A percentile compares a stretch with the other conserved stretches of the same genome.
These are phyloP conservation scores for Camptogramma bilineatum DNA, from an alignment of 2,888 invertebrate species.

Conservation along the genomic window DNA sequence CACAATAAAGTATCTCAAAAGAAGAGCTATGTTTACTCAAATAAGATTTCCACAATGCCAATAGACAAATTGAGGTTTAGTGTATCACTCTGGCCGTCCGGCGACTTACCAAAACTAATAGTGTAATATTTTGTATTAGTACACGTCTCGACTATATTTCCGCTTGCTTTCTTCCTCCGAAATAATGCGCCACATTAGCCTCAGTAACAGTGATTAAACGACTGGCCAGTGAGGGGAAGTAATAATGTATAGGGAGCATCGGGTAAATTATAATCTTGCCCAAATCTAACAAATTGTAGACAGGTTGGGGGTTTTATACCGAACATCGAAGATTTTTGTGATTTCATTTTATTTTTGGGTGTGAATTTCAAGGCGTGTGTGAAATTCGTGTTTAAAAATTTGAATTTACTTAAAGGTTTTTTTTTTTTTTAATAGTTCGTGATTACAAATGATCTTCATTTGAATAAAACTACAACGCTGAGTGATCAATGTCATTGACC, in stretches of 20 bases:
- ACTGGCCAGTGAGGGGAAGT: slow-evolving; percentile 68
- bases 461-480: too few relatives aligned
- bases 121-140: slow-evolving; percentile 67
- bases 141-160: slow-evolving; percentile 73
- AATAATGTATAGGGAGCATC: slow-evolving; percentile 66
- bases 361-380: too few relatives aligned
- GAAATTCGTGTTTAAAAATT: too few relatives aligned
- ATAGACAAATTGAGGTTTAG: slow-evolving; percentile 22
- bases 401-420: too few relatives aligned
- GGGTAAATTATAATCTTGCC: slow-evolving; percentile 50
- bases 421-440: too few relatives aligned
- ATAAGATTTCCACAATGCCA: not conserved
- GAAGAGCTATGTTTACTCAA: too few relatives aligned
- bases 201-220: slow-evolving; percentile 83
- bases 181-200: slow-evolving; percentile 81
- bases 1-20: too few relatives aligned
- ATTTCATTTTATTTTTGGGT: not conserved
- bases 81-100: slow-evolving; percentile 24
- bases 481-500: too few relatives aligned
- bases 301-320: not conserved
- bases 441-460: too few relatives aligned
- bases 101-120: slow-evolving; percentile 50
- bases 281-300: slow-evolving; percentile 27
- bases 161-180: slow-evolving; percentile 70
- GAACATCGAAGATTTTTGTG: not conserved